A percentile compares a stretch with the other conserved stretches of the same genome.
These are phyloP conservation scores for Perccottus glenii DNA, from an alignment of 2,113 vertebrate genomes.

Conservation along the genomic window DNA sequence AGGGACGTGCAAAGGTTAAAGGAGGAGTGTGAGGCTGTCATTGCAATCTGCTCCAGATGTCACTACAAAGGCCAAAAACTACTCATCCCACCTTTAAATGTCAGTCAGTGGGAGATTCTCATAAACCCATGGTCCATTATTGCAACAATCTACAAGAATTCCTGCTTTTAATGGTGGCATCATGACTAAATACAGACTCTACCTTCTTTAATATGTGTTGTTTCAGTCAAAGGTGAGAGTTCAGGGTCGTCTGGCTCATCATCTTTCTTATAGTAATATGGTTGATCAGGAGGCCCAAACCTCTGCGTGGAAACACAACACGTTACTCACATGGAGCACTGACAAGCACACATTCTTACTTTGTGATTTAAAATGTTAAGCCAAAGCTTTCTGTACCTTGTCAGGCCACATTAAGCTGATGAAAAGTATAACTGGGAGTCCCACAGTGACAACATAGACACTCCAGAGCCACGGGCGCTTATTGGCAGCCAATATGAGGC, in stretches of 20 bases:
- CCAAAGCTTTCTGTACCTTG: conserved; percentile 61
- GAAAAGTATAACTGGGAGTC: conserved; percentile 80
- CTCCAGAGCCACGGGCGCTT: conserved; percentile 81
- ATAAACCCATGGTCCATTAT: too few relatives aligned
- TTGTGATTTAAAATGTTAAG: not conserved
- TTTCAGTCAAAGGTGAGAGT: not conserved
- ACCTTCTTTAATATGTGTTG: conserved; percentile 10
- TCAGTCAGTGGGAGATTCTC: too few relatives aligned
- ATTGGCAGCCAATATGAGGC: conserved; percentile 65
- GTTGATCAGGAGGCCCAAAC: conserved; percentile 77
- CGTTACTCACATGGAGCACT: not conserved
- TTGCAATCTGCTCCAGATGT: too few relatives aligned
- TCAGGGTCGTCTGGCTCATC: conserved; percentile 66
- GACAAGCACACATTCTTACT: conserved; percentile 26
- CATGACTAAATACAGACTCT: not conserved
- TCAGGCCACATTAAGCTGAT: conserved; percentile 83
- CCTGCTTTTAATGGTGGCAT: too few relatives aligned
- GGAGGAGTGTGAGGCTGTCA: too few relatives aligned
- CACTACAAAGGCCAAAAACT: too few relatives aligned
- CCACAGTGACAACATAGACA: conserved; percentile 79
- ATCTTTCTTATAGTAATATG: conserved; percentile 82
- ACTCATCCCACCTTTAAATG: too few relatives aligned
- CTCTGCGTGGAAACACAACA: conserved; percentile 55
- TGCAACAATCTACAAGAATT: too few relatives aligned
- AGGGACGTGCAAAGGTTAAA: too few relatives aligned